phyloP scores from a whole-genome alignment of 2,888 invertebrate genomes.

The Nymphalis polychloros region DNA sequence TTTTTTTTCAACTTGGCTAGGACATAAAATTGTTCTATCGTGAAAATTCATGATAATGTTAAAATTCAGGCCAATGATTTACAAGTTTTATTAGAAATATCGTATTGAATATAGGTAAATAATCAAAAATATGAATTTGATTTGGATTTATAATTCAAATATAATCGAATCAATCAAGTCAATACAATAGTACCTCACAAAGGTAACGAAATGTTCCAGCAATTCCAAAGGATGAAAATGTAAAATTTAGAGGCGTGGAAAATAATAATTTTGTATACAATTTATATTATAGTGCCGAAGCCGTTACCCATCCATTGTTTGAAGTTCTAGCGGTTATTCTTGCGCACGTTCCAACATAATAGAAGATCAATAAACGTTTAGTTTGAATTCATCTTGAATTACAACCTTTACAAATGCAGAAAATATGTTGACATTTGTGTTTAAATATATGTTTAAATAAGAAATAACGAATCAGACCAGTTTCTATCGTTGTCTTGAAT shows the following conservation, averaged over 20 bases:
- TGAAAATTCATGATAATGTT: too few species aligned
- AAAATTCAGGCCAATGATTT: too few species aligned
- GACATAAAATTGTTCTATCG: too few species aligned
- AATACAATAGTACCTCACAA: conserved; percentile 8
- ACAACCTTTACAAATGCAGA: conserved; percentile 11
- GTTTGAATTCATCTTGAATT: conserved; percentile 28
- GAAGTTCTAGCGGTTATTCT: conserved; percentile 53
- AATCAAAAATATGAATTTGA: background rate
- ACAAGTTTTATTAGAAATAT: too few species aligned
- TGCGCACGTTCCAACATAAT: conserved; percentile 51
- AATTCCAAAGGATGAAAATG: conserved; percentile 50
- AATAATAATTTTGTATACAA: conserved; percentile 69
- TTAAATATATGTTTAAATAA: background rate
- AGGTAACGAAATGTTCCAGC: conserved; percentile 32
- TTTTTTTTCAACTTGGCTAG: too few species aligned
- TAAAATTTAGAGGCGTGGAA: conserved; percentile 56
- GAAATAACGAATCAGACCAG: background rate
- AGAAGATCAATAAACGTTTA: conserved; percentile 43
- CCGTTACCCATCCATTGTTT: conserved; percentile 63
- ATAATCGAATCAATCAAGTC: background rate
- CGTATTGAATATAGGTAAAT: too few species aligned
- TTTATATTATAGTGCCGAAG: conserved; percentile 66
- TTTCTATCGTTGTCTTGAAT: too few species aligned
- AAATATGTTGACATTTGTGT: background rate
- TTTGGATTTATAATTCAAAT: background rate